These are phyloP conservation scores for Drosophila bocqueti DNA, from an alignment of 1,140 invertebrate species.

Conservation along the genomic window DNA sequence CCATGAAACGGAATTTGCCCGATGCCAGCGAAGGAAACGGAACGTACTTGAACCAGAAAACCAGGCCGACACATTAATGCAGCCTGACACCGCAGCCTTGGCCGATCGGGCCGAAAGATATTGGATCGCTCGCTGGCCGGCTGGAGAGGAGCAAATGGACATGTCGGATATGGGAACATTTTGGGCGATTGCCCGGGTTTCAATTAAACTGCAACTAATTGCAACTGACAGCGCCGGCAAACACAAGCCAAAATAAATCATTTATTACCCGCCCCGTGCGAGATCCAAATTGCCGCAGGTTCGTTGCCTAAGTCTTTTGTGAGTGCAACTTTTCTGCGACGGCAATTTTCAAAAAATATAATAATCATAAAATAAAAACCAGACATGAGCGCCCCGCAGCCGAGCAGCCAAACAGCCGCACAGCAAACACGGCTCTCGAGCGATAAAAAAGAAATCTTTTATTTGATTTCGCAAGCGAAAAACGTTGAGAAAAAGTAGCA, in stretches of 20 bases:
- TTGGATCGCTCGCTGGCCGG: not conserved
- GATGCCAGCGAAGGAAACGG: slow-evolving; percentile 62
- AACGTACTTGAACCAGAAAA: slow-evolving; percentile 83
- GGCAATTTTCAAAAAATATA: slow-evolving; percentile 74
- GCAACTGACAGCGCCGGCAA: slow-evolving; percentile 68
- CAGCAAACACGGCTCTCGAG: slow-evolving; percentile 48
- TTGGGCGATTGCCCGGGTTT: slow-evolving; percentile 55
- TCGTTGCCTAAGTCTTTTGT: slow-evolving; percentile 78
- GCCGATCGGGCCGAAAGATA: slow-evolving; percentile 56
- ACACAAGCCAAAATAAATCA: slow-evolving; percentile 62
- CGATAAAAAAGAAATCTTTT: slow-evolving; percentile 81
- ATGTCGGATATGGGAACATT: slow-evolving; percentile 55
- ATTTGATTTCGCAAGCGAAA: slow-evolving; percentile 75
- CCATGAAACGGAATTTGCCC: slow-evolving; percentile 79
- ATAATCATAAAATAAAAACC: slow-evolving; percentile 82
- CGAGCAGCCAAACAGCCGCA: slow-evolving; percentile 15
- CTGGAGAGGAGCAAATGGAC: slow-evolving; percentile 58
- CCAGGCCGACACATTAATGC: slow-evolving; percentile 81
- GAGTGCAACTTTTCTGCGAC: slow-evolving; percentile 46
- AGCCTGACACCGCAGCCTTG: slow-evolving; percentile 79
- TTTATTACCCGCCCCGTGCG: slow-evolving; percentile 48
- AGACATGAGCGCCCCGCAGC: slow-evolving; percentile 56
- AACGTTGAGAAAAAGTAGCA: slow-evolving; percentile 75
- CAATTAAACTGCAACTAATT: slow-evolving; percentile 78
- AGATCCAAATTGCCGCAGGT: slow-evolving; percentile 40